phyloP scores from a whole-genome alignment of 1,140 invertebrate genomes.

The Bombus cullumanus region DNA sequence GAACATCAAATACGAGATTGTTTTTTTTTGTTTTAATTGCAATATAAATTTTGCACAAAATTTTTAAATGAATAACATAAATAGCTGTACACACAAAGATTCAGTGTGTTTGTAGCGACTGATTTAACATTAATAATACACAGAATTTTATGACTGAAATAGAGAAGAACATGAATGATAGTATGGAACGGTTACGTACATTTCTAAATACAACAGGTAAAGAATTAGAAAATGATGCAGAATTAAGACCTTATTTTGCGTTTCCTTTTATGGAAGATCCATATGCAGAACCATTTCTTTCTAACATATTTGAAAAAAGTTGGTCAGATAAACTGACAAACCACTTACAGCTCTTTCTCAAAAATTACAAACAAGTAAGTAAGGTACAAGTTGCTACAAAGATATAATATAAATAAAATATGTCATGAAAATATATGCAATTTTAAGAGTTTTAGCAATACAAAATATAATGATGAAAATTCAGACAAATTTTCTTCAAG shows the following conservation, averaged over 20 bases:
- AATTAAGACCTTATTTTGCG: conserved; percentile 85
- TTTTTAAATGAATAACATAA: neutral
- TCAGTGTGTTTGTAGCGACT: conserved; percentile 16
- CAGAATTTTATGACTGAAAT: conserved; percentile 52
- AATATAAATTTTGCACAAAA: conserved; percentile 2
- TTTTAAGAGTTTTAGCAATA: conserved; percentile 16
- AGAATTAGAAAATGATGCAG: conserved; percentile 82
- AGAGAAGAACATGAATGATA: conserved; percentile 59
- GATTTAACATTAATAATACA: conserved; percentile 49
- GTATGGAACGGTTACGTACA: conserved; percentile 82
- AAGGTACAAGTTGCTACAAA: conserved; percentile 40
- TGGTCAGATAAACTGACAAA: conserved; percentile 58
- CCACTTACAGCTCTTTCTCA: conserved; percentile 58
- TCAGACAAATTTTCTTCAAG: conserved; percentile 19
- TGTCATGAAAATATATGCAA: conserved; percentile 29
- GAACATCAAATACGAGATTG: neutral
- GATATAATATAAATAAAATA: conserved; percentile 18
- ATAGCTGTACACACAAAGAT: neutral
- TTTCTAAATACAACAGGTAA: conserved; percentile 84
- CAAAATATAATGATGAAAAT: conserved; percentile 21
- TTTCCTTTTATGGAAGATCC: conserved; percentile 84
- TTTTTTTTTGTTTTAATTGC: conserved; percentile 10
- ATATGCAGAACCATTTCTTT: conserved; percentile 83
- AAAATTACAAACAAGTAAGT: conserved; percentile 55
- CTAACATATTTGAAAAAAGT: conserved; percentile 83